Percentiles rank a stretch among this genome's conserved stretches.
Evolutionary conservation across 2,888 invertebrate species (phyloP).

Genomic region (Diachrysia chrysitis): DNA sequence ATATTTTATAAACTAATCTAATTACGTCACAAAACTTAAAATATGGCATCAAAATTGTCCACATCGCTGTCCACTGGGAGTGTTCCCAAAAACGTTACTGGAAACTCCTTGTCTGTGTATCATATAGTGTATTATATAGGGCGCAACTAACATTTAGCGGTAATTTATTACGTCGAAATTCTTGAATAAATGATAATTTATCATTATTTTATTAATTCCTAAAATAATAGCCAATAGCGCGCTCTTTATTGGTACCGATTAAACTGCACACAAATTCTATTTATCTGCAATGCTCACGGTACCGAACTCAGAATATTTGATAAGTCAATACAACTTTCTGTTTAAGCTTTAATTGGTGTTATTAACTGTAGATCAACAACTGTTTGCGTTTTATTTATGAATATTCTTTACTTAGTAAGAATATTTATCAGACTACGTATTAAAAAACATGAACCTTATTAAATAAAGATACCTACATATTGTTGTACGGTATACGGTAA

Average conservation of each 20-base stretch:
- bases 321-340: neutral
- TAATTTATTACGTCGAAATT: neutral
- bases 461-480: too few species aligned
- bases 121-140: neutral
- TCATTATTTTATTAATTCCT: constrained; percentile 3
- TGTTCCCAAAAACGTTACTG: neutral
- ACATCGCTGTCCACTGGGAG: too few species aligned
- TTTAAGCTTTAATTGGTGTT: neutral
- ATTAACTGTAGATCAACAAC: neutral
- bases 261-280: constrained; percentile 12
- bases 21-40: too few species aligned
- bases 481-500: too few species aligned
- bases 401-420: too few species aligned
- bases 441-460: too few species aligned
- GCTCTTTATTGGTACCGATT: neutral
- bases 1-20: too few species aligned
- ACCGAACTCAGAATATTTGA: constrained; percentile 9
- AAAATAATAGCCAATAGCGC: constrained; percentile 1
- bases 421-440: neutral
- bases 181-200: neutral
- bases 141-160: neutral
- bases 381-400: too few species aligned
- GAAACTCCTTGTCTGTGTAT: neutral
- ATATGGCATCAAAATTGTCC: too few species aligned
- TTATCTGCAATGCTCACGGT: constrained; percentile 9